Base-by-base conservation (phyloP, 2,113 vertebrate species). In the Arothron firmamentum region DNA sequence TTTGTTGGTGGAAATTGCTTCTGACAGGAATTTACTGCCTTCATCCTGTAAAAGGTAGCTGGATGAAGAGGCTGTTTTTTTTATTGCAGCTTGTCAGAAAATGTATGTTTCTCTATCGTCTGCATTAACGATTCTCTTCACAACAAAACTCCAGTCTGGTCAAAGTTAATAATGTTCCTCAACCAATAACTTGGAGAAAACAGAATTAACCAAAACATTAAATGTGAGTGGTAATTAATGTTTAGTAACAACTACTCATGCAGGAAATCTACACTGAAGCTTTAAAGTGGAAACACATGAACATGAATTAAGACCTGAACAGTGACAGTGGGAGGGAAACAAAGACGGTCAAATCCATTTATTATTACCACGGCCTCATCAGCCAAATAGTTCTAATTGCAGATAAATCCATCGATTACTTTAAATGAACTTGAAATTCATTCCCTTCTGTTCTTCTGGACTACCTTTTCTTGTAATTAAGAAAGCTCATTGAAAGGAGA, bases 401-500 rank as follows among this genome's bases (percentile, higher is more conserved):
- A 63, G 68, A 65, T 64, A 70, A 74, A 82, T 78, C 52, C 25
- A n/a, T 65, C 42, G 50, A 71, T 76, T 70, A 54, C 38, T 38
- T 72, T 50, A 45, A 1, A 20, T 28, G 25, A 28, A 3, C 25
- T 21, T 62, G 17, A 61, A 70, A n/a, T 68, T 28, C 23, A 56
- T 23, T 47, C 19, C 56, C 65, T 46, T 56, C 64, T 60, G 48
- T 78, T 75, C n/a, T n/a, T n/a, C n/a, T n/a, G 43, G 73, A 48
- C 52, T 70, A 48, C 61, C 70, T 76, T 59, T 69, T 74, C 43
- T 56, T 81, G 79, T 83, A 79, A 85, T 83, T 85, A 83, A 78
- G 83, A 84, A 71, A 19, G 62, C 77, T 75, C 52, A 74, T 75
- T 77, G 76, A 65, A 77, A 78, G 51, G 61, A 76, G 76, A 83